A percentile compares a stretch with the other conserved stretches of the same genome.
phyloP scores from a whole-genome alignment of 2,113 vertebrate genomes.

The Eptesicus fuscus region DNA sequence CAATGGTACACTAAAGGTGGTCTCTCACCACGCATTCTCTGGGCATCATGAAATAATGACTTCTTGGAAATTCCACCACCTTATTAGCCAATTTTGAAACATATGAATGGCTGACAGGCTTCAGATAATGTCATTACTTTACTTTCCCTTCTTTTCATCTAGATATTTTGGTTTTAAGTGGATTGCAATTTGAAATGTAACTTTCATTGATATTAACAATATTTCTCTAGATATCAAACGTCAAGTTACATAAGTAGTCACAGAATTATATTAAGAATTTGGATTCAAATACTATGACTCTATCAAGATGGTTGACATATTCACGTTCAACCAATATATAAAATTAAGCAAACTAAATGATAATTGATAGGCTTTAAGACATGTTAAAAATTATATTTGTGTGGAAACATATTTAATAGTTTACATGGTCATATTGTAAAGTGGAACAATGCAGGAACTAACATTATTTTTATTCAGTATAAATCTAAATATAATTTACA shows the following conservation, averaged over 20 bases:
- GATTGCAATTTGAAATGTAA: not conserved
- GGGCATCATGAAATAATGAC: not conserved
- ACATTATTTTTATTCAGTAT: not conserved
- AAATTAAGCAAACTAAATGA: not conserved
- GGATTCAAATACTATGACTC: not conserved
- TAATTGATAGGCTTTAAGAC: not conserved
- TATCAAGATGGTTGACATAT: not conserved
- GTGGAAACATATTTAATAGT: not conserved
- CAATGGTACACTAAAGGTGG: not conserved
- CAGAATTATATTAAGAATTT: not conserved
- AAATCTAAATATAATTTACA: not conserved
- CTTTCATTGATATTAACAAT: not conserved
- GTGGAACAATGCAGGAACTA: not conserved
- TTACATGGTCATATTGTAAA: not conserved
- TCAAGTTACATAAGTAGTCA: not conserved
- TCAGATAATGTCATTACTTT: not conserved
- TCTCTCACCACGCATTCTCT: not conserved
- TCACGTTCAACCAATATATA: not conserved
- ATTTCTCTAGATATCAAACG: not conserved
- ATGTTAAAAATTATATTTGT: not conserved
- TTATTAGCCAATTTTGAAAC: not conserved
- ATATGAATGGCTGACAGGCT: not conserved
- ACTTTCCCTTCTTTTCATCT: not conserved
- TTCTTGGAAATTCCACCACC: not conserved
- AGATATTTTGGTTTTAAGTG: not conserved